phyloP scores from a whole-genome alignment of 2,113 vertebrate genomes.

The Catharus fuscescens region DNA sequence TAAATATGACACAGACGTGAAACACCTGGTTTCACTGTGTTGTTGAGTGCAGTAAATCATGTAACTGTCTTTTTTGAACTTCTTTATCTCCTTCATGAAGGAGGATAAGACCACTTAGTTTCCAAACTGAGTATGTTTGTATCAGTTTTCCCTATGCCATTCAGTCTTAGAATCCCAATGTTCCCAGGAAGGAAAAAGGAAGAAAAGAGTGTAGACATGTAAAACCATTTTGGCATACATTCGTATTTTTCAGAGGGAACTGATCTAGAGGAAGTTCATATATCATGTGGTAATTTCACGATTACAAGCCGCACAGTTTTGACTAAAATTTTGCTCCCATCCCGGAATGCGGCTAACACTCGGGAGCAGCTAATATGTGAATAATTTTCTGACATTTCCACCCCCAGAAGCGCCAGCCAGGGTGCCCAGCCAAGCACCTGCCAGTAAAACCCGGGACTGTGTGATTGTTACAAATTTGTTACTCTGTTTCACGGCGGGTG shows the following conservation, averaged over 20 bases:
- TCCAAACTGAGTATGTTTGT: not conserved
- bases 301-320: too few species aligned
- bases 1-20: not conserved
- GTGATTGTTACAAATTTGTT: too few species aligned
- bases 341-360: too few species aligned
- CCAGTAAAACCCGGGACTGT: too few species aligned
- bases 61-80: not conserved
- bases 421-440: too few species aligned
- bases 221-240: not conserved
- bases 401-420: too few species aligned
- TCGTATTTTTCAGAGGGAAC: not conserved
- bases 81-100: not conserved
- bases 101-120: not conserved
- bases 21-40: not conserved
- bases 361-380: too few species aligned
- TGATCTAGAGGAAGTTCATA: not conserved
- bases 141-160: not conserved
- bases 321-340: too few species aligned
- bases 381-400: too few species aligned
- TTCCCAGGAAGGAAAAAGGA: not conserved
- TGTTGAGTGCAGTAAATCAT: not conserved
- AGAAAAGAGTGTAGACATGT: not conserved
- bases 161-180: not conserved
- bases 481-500: too few species aligned
- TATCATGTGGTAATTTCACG: too few species aligned